Conservation (phyloP, 2,797 vertebrate species). For the Pipistrellus pygmaeus region DNA sequence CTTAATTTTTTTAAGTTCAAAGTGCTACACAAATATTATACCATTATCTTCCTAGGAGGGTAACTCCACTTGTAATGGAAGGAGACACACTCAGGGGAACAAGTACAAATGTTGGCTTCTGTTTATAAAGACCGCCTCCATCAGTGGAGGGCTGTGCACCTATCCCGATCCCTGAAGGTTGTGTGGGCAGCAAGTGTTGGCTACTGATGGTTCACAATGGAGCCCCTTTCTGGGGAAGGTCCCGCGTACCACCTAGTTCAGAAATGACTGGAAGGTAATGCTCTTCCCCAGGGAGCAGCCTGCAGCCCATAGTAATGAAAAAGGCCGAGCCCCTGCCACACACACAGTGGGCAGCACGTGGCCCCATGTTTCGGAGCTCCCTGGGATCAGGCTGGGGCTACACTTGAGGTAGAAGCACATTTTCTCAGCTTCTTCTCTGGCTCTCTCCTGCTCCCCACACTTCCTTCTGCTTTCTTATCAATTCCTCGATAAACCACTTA, state of each 20-base stretch:
- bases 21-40: background rate
- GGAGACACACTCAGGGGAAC: background rate
- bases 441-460: background rate
- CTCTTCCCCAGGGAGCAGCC: background rate
- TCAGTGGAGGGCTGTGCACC: accelerated
- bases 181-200: background rate
- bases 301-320: background rate
- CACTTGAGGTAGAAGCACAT: background rate
- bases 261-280: background rate
- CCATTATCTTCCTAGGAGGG: background rate
- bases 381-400: background rate
- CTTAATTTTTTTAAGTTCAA: slow-evolving; percentile 10
- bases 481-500: background rate
- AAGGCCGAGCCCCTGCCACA: background rate
- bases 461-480: background rate
- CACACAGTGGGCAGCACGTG: background rate
- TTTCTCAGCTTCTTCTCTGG: background rate
- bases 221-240: background rate
- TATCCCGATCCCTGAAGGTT: background rate
- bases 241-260: background rate
- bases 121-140: background rate
- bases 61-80: background rate
- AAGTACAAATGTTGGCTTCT: background rate
- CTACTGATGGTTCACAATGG: background rate
- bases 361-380: background rate